Base-by-base conservation (phyloP, 2,797 vertebrate genomes). In the Pipistrellus nathusii region DNA sequence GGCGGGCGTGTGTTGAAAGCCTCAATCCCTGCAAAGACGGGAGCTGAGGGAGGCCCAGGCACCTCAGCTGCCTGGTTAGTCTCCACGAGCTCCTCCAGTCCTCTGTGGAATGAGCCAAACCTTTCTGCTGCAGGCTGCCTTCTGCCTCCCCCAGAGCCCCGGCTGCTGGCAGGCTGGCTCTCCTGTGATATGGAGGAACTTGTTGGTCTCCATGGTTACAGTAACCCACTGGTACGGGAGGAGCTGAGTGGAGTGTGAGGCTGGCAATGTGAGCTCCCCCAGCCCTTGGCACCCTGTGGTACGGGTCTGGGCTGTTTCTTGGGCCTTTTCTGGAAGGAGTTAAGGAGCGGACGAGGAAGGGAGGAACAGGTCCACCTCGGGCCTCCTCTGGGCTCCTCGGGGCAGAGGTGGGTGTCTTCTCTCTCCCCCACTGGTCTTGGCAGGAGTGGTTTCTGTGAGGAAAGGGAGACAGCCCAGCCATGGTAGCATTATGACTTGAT, bases 151-250 rank as follows among this genome's bases (percentile, higher is more conserved):
- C 95, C 93, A 38, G 85, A 95, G 94, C 91, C 59, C 78, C 78
- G 88, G 91, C 93, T 96, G 94, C 95, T 94, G 93, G 95, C 96
- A 95, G 75, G 66, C 96, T 90, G 93, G 88, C 94, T 96, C 77
- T 95, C 90, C 95, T 91, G 95, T 85, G 95, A 85, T 94, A 91
- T 76, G 96, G 95, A 97, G 95, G 95, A 96, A 94, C 95, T 95
- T 88, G 94, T 55, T 96, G 81, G 96, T 97, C 93, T 94, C 96
- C 96, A 97, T 97, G 97, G 97, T 96, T 95, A 97, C 97, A n/a
- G 71, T 95, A 97, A 96, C 96, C 93, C 96, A 96, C 96, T 97
- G 96, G 83, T 93, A 93, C 25, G 12, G 95, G 95, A 90, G 92
- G 95, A 95, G 95, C 96, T 35, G 17, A 77, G 46, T 76, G 71